Evolutionary conservation across 92 coral and sea anemone genomes (phyloP).

Genomic region (Epizoanthus rinbou): DNA sequence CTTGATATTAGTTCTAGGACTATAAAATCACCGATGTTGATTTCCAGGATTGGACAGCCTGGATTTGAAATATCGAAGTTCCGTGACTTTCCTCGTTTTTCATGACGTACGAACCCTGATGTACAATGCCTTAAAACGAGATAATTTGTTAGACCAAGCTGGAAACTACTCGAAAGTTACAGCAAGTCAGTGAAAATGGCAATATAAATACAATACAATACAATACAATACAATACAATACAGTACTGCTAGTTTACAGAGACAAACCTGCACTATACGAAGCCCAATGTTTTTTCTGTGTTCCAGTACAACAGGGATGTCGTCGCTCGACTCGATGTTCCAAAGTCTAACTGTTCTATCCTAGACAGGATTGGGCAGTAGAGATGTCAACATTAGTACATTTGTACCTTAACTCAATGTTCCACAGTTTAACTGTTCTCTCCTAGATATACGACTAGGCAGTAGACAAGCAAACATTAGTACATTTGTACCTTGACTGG

Average conservation of each 20-base stretch:
- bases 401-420: constrained; percentile 73
- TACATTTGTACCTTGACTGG: too few relatives aligned
- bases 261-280: constrained; percentile 85
- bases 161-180: not conserved
- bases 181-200: not conserved
- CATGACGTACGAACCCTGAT: too few relatives aligned
- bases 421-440: constrained; percentile 59
- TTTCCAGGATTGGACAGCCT: too few relatives aligned
- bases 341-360: constrained; percentile 93
- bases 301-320: constrained; percentile 94
- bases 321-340: constrained; percentile 96
- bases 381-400: too few relatives aligned
- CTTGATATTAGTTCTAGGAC: too few relatives aligned
- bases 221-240: too few relatives aligned
- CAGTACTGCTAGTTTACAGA: not conserved
- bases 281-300: constrained; percentile 98
- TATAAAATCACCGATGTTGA: too few relatives aligned
- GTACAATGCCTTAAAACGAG: too few relatives aligned
- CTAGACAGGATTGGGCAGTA: constrained; percentile 33
- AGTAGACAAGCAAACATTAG: not conserved
- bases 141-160: too few relatives aligned
- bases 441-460: too few relatives aligned
- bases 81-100: too few relatives aligned
- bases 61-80: too few relatives aligned
- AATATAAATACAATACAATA: not conserved